These are phyloP conservation scores for Calcarius lapponicus DNA, from an alignment of 2,797 vertebrate genomes.

Conservation along the genomic window DNA sequence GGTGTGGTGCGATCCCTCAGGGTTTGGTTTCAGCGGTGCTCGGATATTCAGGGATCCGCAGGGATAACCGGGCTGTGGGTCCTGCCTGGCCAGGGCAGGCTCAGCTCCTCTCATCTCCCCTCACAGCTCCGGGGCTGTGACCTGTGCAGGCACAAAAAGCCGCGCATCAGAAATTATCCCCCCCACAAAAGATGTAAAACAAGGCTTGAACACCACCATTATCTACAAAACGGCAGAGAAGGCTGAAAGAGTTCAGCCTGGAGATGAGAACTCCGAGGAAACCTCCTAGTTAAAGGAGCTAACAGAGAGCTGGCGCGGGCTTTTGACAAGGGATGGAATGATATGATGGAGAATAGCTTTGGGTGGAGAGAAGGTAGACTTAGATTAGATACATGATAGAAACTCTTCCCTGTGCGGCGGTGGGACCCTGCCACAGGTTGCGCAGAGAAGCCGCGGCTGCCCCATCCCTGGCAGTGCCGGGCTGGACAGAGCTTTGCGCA, in stretches of 20 bases:
- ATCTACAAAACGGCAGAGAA: background rate
- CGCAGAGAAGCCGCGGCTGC: background rate
- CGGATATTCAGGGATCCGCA: fast-evolving
- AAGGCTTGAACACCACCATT: fast-evolving
- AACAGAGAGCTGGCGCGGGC: too few species aligned
- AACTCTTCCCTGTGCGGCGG: background rate
- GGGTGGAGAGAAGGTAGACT: background rate
- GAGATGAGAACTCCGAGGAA: background rate
- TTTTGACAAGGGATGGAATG: background rate
- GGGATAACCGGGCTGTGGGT: fast-evolving
- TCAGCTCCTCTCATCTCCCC: fast-evolving
- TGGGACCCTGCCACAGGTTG: background rate
- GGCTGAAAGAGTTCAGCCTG: background rate
- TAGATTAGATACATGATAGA: background rate
- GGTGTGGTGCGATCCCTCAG: fast-evolving
- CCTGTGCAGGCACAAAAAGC: fast-evolving
- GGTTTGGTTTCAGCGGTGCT: fast-evolving
- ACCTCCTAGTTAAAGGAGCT: background rate
- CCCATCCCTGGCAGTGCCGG: background rate
- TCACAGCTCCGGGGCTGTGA: fast-evolving
- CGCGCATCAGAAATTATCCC: fast-evolving
- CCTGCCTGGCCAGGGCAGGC: fast-evolving
- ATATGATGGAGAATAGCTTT: background rate
- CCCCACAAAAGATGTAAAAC: fast-evolving
- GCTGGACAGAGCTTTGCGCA: background rate